Evolutionary conservation across 2,888 invertebrate genomes (phyloP).

Genomic region (Thymelicus lineola): DNA sequence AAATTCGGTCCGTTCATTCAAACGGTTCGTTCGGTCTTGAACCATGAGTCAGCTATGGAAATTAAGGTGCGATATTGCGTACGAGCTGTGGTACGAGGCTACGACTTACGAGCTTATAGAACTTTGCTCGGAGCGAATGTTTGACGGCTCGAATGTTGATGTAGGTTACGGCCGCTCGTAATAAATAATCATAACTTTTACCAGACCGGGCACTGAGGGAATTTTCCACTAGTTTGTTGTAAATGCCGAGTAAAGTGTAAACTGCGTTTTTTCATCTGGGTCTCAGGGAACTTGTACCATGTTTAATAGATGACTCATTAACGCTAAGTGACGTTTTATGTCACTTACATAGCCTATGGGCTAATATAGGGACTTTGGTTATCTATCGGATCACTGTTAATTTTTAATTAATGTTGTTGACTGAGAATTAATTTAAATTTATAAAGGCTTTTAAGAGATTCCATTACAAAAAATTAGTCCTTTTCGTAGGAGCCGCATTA

Average conservation of each 20-base stretch:
- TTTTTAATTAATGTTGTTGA: no score
- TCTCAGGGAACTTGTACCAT: no score
- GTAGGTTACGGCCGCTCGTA: conserved; percentile 45
- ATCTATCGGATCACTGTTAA: neutral
- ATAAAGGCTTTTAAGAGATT: no score
- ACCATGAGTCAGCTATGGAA: conserved; percentile 42
- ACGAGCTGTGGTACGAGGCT: conserved; percentile 44
- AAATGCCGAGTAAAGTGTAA: neutral
- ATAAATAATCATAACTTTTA: conserved; percentile 30
- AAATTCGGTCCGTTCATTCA: conserved; percentile 54
- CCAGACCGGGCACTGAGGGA: conserved; percentile 18
- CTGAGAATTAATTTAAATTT: no score
- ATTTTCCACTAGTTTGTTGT: conserved; percentile 30
- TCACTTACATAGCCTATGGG: no score
- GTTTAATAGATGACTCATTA: no score
- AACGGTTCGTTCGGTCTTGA: conserved; percentile 49
- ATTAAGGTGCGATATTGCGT: conserved; percentile 42
- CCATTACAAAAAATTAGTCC: no score
- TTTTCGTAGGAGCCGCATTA: no score
- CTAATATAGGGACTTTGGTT: no score
- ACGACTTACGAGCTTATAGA: conserved; percentile 17
- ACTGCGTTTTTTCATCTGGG: neutral
- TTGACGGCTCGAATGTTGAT: conserved; percentile 42
- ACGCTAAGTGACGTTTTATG: no score
- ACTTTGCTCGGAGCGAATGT: conserved; percentile 15